Conservation (phyloP, 2,888 invertebrate genomes). For the Sacculina carcini region DNA sequence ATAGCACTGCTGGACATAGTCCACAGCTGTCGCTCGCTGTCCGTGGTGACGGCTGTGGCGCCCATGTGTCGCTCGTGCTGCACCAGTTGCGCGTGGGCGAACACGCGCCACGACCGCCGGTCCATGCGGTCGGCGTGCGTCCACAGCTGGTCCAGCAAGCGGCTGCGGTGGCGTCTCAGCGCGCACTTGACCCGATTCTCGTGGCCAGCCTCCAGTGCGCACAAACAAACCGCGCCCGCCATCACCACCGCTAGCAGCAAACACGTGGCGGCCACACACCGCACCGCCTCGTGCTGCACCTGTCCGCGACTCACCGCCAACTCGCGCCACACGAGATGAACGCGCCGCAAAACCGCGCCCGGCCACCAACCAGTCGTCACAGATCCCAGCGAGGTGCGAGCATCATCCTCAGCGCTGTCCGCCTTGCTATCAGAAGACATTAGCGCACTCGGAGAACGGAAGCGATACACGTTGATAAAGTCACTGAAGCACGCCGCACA, state of each 20-base stretch:
- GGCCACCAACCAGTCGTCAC: too few species aligned
- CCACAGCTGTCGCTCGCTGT: constrained; percentile 62
- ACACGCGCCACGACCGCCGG: constrained; percentile 39
- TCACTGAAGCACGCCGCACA: too few species aligned
- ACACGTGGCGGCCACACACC: not conserved
- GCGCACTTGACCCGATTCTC: constrained; percentile 35
- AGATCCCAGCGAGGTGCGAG: too few species aligned
- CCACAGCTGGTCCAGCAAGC: constrained; percentile 62
- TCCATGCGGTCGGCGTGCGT: constrained; percentile 19
- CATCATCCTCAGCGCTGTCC: too few species aligned
- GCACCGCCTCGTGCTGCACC: not conserved
- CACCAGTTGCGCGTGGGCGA: constrained; percentile 48
- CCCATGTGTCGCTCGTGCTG: constrained; percentile 67
- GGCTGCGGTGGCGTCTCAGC: constrained; percentile 55
- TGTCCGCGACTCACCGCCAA: not conserved
- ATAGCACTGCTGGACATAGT: constrained; percentile 62
- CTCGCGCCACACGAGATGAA: not conserved
- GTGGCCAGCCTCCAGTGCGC: constrained; percentile 78
- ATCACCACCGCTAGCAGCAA: not conserved
- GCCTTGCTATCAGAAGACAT: too few species aligned
- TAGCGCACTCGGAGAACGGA: too few species aligned
- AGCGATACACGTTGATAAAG: too few species aligned
- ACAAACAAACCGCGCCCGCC: constrained; percentile 57
- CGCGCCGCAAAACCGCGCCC: not conserved
- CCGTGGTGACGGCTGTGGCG: constrained; percentile 54